Percentiles rank a stretch among this genome's conserved stretches.
Conservation (phyloP, 2,113 vertebrate species). For the Carassius auratus region DNA sequence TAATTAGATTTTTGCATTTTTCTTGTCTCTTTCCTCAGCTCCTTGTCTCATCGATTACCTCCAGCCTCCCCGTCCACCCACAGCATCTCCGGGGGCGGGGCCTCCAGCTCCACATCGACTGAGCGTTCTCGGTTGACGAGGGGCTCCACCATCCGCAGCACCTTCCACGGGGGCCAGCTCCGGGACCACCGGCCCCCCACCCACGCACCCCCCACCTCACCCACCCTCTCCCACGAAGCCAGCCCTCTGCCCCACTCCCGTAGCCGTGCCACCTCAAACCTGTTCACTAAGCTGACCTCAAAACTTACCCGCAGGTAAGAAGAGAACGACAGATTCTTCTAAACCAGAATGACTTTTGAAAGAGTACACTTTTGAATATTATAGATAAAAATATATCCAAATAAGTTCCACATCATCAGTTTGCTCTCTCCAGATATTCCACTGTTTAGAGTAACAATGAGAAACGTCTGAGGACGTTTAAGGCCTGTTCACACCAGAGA, state of each 20-base stretch:
- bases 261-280: conserved; percentile 88
- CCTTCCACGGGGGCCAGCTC: conserved; percentile 91
- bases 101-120: conserved; percentile 76
- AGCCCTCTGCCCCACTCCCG: conserved; percentile 78
- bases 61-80: conserved; percentile 86
- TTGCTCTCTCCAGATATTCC: neutral
- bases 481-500: neutral
- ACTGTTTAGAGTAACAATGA: neutral
- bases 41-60: conserved; percentile 76
- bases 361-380: neutral
- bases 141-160: conserved; percentile 89
- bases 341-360: neutral
- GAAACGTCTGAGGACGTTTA: neutral
- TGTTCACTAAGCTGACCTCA: conserved; percentile 94
- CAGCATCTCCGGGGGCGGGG: conserved; percentile 80
- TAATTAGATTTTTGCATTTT: no score
- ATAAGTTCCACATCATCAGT: neutral
- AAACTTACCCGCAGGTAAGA: conserved; percentile 93
- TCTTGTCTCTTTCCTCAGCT: conserved; percentile 68
- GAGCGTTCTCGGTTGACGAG: conserved; percentile 87
- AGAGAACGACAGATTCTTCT: conserved; percentile 1
- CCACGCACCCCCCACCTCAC: conserved; percentile 87
- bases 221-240: conserved; percentile 85
- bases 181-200: conserved; percentile 82
- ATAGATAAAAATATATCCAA: neutral